Percentiles rank a stretch among this genome's conserved stretches.
Conservation (phyloP, 2,888 invertebrate species). For the Pinctada fucata region DNA sequence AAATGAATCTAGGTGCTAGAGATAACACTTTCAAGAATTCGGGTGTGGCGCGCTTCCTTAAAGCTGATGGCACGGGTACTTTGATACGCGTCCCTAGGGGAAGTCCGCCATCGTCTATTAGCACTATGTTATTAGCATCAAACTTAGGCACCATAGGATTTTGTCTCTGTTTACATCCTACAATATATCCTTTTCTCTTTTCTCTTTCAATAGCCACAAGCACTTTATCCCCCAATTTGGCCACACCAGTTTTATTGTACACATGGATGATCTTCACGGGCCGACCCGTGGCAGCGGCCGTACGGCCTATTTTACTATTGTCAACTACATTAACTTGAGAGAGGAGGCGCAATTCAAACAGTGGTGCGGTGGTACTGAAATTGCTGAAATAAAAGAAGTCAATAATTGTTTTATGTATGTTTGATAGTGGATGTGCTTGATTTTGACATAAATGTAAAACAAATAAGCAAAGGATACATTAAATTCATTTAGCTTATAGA, state of each 20-base stretch:
- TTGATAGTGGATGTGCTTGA: too few relatives aligned
- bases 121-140: constrained; percentile 96
- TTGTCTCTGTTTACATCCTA: constrained; percentile 91
- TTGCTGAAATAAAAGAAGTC: constrained; percentile 1
- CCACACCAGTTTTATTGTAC: constrained; percentile 78
- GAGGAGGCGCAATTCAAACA: constrained; percentile 77
- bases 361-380: constrained; percentile 67
- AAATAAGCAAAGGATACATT: too few relatives aligned
- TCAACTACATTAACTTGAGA: constrained; percentile 94
- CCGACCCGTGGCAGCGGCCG: constrained; percentile 95
- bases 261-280: constrained; percentile 96
- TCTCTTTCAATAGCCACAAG: constrained; percentile 95
- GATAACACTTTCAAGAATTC: constrained; percentile 90
- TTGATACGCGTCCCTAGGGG: constrained; percentile 96
- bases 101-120: constrained; percentile 95
- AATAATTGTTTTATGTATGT: background rate
- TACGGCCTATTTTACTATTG: constrained; percentile 95
- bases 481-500: too few relatives aligned
- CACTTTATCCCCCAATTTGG: constrained; percentile 88
- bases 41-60: constrained; percentile 87
- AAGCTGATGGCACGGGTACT: constrained; percentile 93
- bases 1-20: constrained; percentile 92
- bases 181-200: constrained; percentile 94
- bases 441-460: too few relatives aligned
- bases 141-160: constrained; percentile 89